Evolutionary conservation across 2,797 vertebrate species (phyloP).

Genomic region (Microcaecilia unicolor): DNA sequence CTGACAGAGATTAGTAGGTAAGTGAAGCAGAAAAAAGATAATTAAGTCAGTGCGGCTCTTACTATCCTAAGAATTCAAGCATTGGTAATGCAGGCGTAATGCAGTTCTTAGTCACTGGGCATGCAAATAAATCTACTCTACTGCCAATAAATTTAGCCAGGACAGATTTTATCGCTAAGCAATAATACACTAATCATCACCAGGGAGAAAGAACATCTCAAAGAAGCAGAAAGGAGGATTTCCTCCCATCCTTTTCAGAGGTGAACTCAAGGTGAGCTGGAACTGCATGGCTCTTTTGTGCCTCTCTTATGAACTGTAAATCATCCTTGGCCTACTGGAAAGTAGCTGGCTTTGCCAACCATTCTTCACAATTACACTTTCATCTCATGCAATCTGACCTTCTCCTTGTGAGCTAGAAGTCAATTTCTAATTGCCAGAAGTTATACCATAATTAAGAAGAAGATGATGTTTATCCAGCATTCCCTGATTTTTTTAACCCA

Average conservation of each 20-base stretch:
- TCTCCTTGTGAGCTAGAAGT: constrained; percentile 32
- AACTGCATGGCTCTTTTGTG: constrained; percentile 44
- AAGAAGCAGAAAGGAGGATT: constrained; percentile 42
- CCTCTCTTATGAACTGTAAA: constrained; percentile 54
- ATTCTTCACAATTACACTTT: constrained; percentile 40
- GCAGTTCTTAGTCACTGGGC: constrained; percentile 40
- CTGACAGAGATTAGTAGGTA: constrained; percentile 42
- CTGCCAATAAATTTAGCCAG: constrained; percentile 58
- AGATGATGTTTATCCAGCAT: constrained; percentile 12
- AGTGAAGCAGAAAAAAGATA: constrained; percentile 56
- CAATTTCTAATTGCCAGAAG: constrained; percentile 44
- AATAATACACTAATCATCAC: constrained; percentile 51
- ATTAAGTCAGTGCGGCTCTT: constrained; percentile 43
- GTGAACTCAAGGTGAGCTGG: constrained; percentile 57
- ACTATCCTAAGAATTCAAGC: constrained; percentile 41
- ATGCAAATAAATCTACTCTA: constrained; percentile 53
- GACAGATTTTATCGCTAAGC: constrained; percentile 55
- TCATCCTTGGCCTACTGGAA: constrained; percentile 55
- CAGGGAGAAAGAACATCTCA: constrained; percentile 37
- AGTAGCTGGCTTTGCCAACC: constrained; percentile 38
- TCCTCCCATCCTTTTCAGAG: constrained; percentile 52
- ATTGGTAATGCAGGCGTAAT: constrained; percentile 38
- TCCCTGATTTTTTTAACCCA: too few relatives aligned
- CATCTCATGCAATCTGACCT: constrained; percentile 37
- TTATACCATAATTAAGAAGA: constrained; percentile 16